These are phyloP conservation scores for Mantis religiosa DNA, from an alignment of 2,888 invertebrate species.

Conservation along the genomic window DNA sequence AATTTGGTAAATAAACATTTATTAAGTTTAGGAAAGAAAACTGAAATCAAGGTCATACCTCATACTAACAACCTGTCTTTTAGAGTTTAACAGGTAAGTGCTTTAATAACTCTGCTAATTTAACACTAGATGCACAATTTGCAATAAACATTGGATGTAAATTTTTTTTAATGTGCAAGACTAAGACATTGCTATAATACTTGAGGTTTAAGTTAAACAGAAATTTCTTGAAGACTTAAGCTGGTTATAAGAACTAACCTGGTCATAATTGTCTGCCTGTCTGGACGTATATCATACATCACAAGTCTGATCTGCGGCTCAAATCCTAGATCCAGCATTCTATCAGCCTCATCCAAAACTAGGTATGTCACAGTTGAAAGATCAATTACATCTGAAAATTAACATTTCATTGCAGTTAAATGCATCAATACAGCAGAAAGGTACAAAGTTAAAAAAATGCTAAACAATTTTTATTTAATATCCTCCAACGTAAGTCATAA, in stretches of 20 bases:
- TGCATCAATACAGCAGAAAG: background rate
- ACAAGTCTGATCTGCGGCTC: constrained; percentile 84
- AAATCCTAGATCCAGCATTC: constrained; percentile 85
- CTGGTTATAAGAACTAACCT: no score
- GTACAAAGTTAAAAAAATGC: background rate
- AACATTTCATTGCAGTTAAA: background rate
- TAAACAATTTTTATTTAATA: no score
- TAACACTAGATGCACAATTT: no score
- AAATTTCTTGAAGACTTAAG: no score
- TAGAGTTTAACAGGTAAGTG: no score
- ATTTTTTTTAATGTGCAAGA: no score
- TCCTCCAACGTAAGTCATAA: no score
- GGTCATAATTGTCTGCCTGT: constrained; percentile 94
- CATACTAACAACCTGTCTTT: no score
- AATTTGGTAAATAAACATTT: no score
- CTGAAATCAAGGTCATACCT: no score
- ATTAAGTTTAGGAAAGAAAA: no score
- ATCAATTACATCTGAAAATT: constrained; percentile 55
- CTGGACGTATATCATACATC: constrained; percentile 75
- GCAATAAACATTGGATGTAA: background rate
- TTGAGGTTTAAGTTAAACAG: background rate
- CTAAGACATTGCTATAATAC: background rate
- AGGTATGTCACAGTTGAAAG: constrained; percentile 79
- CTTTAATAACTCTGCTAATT: no score
- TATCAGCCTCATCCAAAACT: constrained; percentile 88